These are phyloP conservation scores for Rhea americana DNA, from an alignment of 2,113 vertebrate species.

Conservation along the genomic window DNA sequence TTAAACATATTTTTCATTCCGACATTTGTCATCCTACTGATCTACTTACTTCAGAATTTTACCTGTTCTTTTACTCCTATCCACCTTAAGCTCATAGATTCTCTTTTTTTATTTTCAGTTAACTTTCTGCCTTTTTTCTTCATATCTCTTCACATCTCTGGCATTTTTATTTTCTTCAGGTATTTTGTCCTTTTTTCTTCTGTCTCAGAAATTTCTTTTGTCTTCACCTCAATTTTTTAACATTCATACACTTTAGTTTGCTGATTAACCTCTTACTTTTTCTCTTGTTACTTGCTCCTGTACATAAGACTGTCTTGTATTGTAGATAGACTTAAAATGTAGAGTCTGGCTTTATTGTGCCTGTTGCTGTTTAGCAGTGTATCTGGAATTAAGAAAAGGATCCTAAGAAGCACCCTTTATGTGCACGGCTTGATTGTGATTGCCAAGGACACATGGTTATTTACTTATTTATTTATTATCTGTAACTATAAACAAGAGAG, in stretches of 20 bases:
- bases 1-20: background rate
- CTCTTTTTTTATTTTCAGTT: background rate
- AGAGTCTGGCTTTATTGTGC: background rate
- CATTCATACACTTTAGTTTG: background rate
- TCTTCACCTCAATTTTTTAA: background rate
- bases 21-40: background rate
- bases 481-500: background rate
- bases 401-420: background rate
- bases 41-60: background rate
- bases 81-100: background rate
- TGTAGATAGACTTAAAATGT: background rate
- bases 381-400: background rate
- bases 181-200: background rate
- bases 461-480: background rate
- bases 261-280: background rate
- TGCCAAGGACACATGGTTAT: background rate
- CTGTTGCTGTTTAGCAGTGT: background rate
- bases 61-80: background rate
- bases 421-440: background rate
- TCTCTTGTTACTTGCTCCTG: background rate
- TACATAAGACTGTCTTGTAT: background rate
- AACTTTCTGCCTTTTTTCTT: background rate
- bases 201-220: background rate
- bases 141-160: background rate
- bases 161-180: background rate